Percentiles rank a stretch among this genome's conserved stretches.
Conservation (phyloP, 2,797 vertebrate genomes). For the Enteromius afrohamiltoni region DNA sequence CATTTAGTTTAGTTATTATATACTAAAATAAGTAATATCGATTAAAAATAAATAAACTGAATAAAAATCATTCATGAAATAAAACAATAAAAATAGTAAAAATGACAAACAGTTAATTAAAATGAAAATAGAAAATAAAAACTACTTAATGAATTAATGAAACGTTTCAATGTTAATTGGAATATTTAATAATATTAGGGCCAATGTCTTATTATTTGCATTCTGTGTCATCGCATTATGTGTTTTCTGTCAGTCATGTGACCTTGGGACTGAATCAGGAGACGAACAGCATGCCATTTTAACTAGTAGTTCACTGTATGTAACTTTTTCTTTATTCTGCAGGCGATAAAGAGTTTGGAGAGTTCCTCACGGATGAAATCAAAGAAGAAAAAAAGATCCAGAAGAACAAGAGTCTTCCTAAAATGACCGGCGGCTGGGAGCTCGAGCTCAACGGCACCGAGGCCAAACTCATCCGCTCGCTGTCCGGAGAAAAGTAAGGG, state of each 20-base stretch:
- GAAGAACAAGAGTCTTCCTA: slow-evolving; percentile 87
- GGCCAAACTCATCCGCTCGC: slow-evolving; percentile 82
- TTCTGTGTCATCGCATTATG: background rate
- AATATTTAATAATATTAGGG: background rate
- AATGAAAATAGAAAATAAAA: background rate
- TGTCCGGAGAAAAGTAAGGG: slow-evolving; percentile 88
- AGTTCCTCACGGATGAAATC: slow-evolving; percentile 91
- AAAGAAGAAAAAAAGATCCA: slow-evolving; percentile 94
- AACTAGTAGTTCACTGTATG: too few species aligned
- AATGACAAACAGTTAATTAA: background rate
- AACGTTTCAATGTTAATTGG: background rate
- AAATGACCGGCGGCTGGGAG: slow-evolving; percentile 94
- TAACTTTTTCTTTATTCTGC: background rate
- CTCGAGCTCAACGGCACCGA: slow-evolving; percentile 90
- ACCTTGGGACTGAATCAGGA: background rate
- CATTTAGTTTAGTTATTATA: background rate
- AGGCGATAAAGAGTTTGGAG: slow-evolving; percentile 94
- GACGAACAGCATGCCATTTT: background rate
- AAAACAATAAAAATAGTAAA: background rate
- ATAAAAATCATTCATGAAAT: background rate
- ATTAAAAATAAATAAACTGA: background rate
- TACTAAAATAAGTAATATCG: background rate
- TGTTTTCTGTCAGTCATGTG: background rate
- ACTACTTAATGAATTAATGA: background rate
- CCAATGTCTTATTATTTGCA: background rate